phyloP scores from a whole-genome alignment of 2,113 vertebrate genomes.

The Thinocorus orbignyianus region DNA sequence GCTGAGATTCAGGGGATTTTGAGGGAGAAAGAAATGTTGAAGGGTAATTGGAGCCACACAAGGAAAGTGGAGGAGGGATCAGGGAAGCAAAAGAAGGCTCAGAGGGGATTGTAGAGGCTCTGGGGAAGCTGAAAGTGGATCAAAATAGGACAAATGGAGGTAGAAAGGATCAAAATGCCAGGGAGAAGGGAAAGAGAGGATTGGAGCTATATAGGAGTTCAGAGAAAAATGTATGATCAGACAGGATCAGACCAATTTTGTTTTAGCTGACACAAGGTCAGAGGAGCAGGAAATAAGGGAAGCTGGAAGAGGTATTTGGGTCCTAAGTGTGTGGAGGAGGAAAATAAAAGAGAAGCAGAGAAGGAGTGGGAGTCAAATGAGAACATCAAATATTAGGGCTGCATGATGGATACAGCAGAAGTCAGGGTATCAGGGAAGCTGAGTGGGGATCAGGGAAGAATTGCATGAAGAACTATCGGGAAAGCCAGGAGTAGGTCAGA shows the following conservation, averaged over 20 bases:
- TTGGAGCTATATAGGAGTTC: not conserved
- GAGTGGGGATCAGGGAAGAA: slow-evolving; percentile 10
- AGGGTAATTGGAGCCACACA: slow-evolving; percentile 64
- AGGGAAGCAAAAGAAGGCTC: slow-evolving; percentile 62
- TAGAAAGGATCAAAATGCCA: slow-evolving; percentile 45
- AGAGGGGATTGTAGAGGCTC: slow-evolving; percentile 52
- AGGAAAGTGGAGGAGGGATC: slow-evolving; percentile 49
- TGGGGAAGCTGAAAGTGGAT: slow-evolving; percentile 50
- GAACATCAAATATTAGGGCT: not conserved
- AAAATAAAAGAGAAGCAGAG: not conserved
- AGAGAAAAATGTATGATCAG: not conserved
- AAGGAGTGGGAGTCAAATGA: not conserved
- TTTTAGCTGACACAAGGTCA: not conserved
- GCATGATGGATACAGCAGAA: not conserved
- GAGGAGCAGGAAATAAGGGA: not conserved
- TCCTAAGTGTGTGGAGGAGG: not conserved
- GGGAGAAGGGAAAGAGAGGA: slow-evolving; percentile 7
- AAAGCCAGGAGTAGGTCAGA: slow-evolving; percentile 19
- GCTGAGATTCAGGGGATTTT: slow-evolving; percentile 66
- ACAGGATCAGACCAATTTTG: slow-evolving; percentile 22
- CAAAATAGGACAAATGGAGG: slow-evolving; percentile 30
- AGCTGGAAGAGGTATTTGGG: not conserved
- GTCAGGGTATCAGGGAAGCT: slow-evolving; percentile 16
- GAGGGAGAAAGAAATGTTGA: slow-evolving; percentile 56
- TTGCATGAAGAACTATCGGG: not conserved